Conservation (phyloP, 2,888 invertebrate species). For the Trachelus tabidus region DNA sequence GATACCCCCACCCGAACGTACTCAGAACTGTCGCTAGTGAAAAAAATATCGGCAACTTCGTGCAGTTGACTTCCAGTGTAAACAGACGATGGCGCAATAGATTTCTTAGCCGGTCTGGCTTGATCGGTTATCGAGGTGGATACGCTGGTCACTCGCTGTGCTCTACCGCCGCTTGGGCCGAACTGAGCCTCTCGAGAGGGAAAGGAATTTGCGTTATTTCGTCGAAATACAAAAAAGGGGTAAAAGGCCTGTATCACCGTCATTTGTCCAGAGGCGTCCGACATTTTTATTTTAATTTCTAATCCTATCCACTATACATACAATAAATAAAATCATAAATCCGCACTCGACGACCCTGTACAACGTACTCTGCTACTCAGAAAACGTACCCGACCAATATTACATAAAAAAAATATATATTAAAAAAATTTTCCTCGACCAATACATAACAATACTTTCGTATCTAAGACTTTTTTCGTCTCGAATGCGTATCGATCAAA, state of each 20-base stretch:
- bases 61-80: slow-evolving; percentile 20
- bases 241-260: slow-evolving; percentile 49
- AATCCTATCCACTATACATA: background rate
- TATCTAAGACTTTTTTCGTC: background rate
- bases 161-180: slow-evolving; percentile 34
- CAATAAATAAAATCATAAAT: background rate
- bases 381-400: background rate
- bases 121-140: slow-evolving; percentile 62
- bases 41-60: slow-evolving; percentile 41
- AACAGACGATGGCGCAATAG: slow-evolving; percentile 48
- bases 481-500: background rate
- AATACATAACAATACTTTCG: background rate
- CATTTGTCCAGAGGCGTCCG: background rate
- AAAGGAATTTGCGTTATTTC: slow-evolving; percentile 60
- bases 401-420: background rate
- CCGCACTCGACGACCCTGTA: background rate
- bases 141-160: slow-evolving; percentile 29
- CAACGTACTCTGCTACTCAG: background rate
- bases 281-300: background rate
- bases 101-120: slow-evolving; percentile 56
- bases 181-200: slow-evolving; percentile 48
- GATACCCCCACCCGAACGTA: background rate
- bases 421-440: background rate
- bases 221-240: slow-evolving; percentile 56
- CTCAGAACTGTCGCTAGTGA: background rate